Conservation (phyloP, 2,888 invertebrate genomes). For the Caenorhabditis wallacei region DNA sequence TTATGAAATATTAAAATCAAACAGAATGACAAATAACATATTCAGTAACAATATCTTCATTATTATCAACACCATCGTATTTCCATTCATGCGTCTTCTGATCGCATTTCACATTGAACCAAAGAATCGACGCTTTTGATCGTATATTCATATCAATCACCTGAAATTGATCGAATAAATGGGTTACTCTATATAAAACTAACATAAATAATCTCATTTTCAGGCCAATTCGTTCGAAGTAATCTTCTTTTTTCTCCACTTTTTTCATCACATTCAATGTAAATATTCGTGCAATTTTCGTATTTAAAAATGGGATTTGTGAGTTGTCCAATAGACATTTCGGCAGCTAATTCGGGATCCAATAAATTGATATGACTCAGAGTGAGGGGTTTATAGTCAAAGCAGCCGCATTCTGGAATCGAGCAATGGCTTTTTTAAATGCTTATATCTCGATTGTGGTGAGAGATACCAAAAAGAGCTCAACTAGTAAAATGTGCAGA, state of each 20-base stretch:
- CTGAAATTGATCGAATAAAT: background rate
- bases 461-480: no score
- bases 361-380: background rate
- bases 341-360: background rate
- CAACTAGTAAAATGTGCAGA: no score
- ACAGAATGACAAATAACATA: slow-evolving; percentile 22
- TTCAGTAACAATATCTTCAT: slow-evolving; percentile 30
- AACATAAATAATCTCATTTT: slow-evolving; percentile 25
- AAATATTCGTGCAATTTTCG: slow-evolving; percentile 21
- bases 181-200: slow-evolving; percentile 6
- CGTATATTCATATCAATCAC: background rate
- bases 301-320: background rate
- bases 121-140: slow-evolving; percentile 2
- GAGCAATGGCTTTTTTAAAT: background rate
- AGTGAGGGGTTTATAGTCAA: slow-evolving; percentile 23
- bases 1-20: background rate
- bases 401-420: slow-evolving; percentile 35
- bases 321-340: slow-evolving; percentile 1
- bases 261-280: slow-evolving; percentile 18
- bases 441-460: no score
- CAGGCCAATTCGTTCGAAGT: slow-evolving; percentile 38
- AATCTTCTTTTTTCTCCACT: background rate
- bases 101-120: slow-evolving; percentile 36
- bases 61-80: slow-evolving; percentile 32
- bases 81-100: slow-evolving; percentile 36